Evolutionary conservation across 1,140 invertebrate species (phyloP).

Genomic region (Theocolax elegans): DNA sequence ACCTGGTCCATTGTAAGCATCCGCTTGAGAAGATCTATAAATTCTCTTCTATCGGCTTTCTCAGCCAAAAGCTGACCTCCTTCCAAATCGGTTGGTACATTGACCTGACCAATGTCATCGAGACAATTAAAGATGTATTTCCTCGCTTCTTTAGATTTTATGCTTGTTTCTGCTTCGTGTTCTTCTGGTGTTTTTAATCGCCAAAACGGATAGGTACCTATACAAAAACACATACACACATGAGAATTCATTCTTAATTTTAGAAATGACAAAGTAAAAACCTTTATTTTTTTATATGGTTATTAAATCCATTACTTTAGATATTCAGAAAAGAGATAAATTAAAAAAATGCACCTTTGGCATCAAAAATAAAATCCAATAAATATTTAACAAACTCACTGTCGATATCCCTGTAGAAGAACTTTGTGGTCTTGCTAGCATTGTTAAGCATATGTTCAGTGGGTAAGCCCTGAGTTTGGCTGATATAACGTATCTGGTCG

Average conservation of each 20-base stretch:
- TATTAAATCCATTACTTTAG: neutral
- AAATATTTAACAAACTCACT: conserved; percentile 65
- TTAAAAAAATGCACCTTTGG: no score
- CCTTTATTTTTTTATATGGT: neutral
- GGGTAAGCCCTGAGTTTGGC: conserved; percentile 92
- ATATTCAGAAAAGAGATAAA: no score
- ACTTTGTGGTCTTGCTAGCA: conserved; percentile 98
- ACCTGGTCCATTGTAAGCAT: conserved; percentile 98
- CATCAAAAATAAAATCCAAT: neutral
- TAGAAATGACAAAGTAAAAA: no score
- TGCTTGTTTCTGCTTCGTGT: conserved; percentile 96
- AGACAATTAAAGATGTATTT: conserved; percentile 99
- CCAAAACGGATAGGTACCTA: conserved; percentile 94
- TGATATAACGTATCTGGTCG: conserved; percentile 95
- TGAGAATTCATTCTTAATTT: no score
- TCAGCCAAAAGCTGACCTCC: conserved; percentile 94
- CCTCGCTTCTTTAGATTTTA: conserved; percentile 98
- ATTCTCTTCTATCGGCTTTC: conserved; percentile 95
- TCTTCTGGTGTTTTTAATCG: conserved; percentile 97
- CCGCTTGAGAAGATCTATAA: conserved; percentile 95
- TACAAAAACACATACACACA: conserved; percentile 8
- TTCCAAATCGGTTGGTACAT: conserved; percentile 96
- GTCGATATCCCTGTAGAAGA: conserved; percentile 97
- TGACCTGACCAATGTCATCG: conserved; percentile 98
- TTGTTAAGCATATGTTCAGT: conserved; percentile 99